phyloP scores from a whole-genome alignment of 1,140 invertebrate genomes.

The Caenorhabditis remanei region DNA sequence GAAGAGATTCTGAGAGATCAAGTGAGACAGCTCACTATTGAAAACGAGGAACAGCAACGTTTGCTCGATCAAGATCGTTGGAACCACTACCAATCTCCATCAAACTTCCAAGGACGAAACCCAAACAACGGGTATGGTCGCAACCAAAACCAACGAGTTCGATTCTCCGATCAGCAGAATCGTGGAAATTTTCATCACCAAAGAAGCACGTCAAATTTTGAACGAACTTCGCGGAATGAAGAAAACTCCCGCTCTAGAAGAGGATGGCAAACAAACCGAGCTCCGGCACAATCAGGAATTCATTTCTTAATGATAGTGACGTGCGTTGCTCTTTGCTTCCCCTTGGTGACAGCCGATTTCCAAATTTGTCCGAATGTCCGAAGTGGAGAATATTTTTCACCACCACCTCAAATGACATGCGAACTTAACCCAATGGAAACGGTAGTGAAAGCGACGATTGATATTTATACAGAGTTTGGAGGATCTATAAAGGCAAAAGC shows the following conservation, averaged over 20 bases:
- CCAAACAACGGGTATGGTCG: neutral
- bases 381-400: slow-evolving; percentile 1
- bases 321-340: neutral
- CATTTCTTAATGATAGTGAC: neutral
- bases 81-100: neutral
- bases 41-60: neutral
- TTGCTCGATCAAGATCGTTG: neutral
- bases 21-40: neutral
- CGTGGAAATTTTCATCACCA: neutral
- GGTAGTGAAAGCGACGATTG: neutral
- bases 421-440: neutral
- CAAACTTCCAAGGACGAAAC: neutral
- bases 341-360: neutral
- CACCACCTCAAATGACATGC: neutral
- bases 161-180: neutral
- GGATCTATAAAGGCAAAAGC: neutral
- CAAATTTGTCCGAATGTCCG: neutral
- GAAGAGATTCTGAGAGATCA: neutral
- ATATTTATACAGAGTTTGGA: neutral
- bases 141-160: neutral
- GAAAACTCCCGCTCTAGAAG: neutral
- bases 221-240: neutral
- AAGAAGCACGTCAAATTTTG: neutral
- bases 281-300: neutral
- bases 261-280: neutral